Conservation (phyloP, 1,140 invertebrate genomes). For the Drosophila teissieri region DNA sequence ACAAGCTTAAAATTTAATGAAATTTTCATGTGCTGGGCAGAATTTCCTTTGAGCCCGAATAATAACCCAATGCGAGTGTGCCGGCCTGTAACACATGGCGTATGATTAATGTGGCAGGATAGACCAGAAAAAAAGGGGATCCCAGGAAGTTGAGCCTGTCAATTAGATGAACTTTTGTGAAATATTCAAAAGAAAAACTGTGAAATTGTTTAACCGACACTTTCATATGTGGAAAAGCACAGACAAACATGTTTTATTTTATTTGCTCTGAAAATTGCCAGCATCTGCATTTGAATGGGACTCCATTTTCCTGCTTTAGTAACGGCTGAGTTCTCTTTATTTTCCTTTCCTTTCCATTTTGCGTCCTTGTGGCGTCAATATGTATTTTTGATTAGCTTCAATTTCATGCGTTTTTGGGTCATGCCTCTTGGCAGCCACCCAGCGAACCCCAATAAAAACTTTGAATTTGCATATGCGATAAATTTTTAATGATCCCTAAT, state of each 20-base stretch:
- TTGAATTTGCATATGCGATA: slow-evolving; percentile 41
- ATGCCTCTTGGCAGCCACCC: slow-evolving; percentile 24
- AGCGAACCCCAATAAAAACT: slow-evolving; percentile 27
- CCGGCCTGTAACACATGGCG: slow-evolving; percentile 48
- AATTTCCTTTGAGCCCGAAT: slow-evolving; percentile 27
- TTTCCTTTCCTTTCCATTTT: background rate
- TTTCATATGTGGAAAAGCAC: slow-evolving; percentile 1
- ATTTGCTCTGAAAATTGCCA: slow-evolving; percentile 6
- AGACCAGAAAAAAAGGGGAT: background rate
- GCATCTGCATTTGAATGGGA: slow-evolving; percentile 22
- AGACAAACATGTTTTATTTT: slow-evolving; percentile 9
- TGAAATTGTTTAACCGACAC: slow-evolving; percentile 10
- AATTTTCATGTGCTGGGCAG: slow-evolving; percentile 56
- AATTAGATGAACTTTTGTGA: slow-evolving; percentile 62
- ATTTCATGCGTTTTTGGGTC: slow-evolving; percentile 18
- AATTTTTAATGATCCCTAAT: slow-evolving; percentile 60
- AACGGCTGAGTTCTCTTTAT: slow-evolving; percentile 1
- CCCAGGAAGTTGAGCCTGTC: slow-evolving; percentile 34
- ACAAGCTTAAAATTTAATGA: slow-evolving; percentile 68
- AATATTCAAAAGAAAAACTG: slow-evolving; percentile 55
- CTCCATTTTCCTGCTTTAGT: slow-evolving; percentile 8
- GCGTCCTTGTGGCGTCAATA: slow-evolving; percentile 38
- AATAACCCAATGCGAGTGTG: slow-evolving; percentile 21
- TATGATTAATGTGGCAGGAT: slow-evolving; percentile 70
- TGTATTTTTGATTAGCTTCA: slow-evolving; percentile 79